Conservation (phyloP, 2,888 invertebrate species). For the Myopa testacea region DNA sequence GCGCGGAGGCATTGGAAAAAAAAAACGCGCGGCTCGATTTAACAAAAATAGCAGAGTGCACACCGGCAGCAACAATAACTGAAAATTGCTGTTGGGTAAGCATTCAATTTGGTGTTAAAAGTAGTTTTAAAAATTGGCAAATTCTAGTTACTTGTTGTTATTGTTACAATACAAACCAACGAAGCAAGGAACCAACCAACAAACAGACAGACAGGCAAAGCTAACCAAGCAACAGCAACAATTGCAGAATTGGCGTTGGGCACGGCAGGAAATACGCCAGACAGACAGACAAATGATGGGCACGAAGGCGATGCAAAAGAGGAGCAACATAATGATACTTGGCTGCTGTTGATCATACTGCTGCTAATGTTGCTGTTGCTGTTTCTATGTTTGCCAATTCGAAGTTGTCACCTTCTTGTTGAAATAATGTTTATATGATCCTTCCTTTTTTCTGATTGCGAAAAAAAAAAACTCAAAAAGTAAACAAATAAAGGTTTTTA, state of each 20-base stretch:
- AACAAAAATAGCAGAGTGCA: too few species aligned
- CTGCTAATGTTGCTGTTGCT: conserved; percentile 5
- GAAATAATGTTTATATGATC: conserved; percentile 20
- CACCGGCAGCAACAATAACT: too few species aligned
- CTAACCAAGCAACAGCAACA: conserved; percentile 20
- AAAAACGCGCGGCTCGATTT: too few species aligned
- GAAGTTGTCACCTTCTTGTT: conserved; percentile 26
- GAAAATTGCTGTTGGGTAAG: conserved; percentile 27
- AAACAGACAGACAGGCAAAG: background rate
- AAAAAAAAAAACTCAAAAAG: conserved; percentile 12
- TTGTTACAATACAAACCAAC: background rate
- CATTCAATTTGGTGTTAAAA: conserved; percentile 37
- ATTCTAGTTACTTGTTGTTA: conserved; percentile 22
- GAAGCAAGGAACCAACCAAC: background rate
- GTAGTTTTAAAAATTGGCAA: conserved; percentile 33
- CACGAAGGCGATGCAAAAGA: conserved; percentile 40
- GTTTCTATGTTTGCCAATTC: conserved; percentile 16
- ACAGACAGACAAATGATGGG: conserved; percentile 49
- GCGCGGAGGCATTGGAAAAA: conserved; percentile 50
- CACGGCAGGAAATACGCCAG: conserved; percentile 63
- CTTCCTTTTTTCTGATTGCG: conserved; percentile 3
- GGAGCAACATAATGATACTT: background rate
- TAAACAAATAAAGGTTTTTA: conserved; percentile 17
- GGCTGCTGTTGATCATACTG: background rate
- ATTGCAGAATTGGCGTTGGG: conserved; percentile 53